Evolutionary conservation across 92 coral and sea anemone species (phyloP), one percentile per base, ranked within the genome.

Genomic region (Ricordea florida): DNA sequence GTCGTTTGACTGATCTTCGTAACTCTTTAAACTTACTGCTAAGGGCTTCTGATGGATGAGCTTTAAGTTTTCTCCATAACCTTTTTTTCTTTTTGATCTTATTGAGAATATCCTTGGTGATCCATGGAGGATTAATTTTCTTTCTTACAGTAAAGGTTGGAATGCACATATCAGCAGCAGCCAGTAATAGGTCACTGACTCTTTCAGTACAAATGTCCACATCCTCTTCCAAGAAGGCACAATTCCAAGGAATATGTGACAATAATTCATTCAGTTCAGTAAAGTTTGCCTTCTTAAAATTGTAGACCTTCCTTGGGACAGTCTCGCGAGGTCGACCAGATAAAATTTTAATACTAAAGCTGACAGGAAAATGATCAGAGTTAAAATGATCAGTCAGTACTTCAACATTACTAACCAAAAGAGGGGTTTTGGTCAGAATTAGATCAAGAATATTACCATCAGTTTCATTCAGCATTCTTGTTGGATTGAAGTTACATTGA

Each of bases 391-490:
- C 73, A 0, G 16, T 23, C 34, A 66, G 14, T 10, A 66, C 73
- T 5, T 66, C 20, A 36, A 64, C 52, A 55, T 73, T 32, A 57
- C 52, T 37, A 25, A 35, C 51, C 57, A 37, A 27, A 7, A 21
- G 40, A 73, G 80, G 29, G 43, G 70, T 73, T 59, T 60, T 72
- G 9, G 75, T 64, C 74, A 76, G 52, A 18, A 76, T 62, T 38
- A 62, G 34, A 38, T 76, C 82, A 50, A 76, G 52, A 2, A 76
- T 64, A 34, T 70, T 70, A 16, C 22, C 78, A 52, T 60, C 78
- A 52, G 78, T 10, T 11, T 28, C 50, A 64, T 47, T 76, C 9
- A 20, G 40, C 51, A 49, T 45, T 49, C 66, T 63, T 49, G 74
- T 76, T 36, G 65, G 64, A 64, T 40, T 25, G 22, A 37, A 64